These are phyloP conservation scores for Propithecus perrieri DNA, from an alignment of 2,797 vertebrate species.

Conservation along the genomic window DNA sequence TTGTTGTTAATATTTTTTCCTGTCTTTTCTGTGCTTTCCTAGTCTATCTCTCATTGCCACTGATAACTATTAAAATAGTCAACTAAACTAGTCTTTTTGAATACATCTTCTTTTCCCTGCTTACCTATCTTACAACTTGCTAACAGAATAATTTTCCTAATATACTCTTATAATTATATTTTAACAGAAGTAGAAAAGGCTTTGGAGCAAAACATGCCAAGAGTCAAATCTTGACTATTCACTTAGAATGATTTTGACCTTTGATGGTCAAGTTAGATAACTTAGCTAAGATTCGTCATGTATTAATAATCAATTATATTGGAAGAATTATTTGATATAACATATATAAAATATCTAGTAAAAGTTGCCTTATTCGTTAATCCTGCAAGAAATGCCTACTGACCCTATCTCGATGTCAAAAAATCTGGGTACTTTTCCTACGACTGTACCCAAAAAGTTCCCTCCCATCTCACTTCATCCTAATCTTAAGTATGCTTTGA, in stretches of 20 bases:
- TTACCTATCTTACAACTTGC: neutral
- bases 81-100: neutral
- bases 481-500: neutral
- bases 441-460: neutral
- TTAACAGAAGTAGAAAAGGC: neutral
- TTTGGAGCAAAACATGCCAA: neutral
- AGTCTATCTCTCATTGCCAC: neutral
- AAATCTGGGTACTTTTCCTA: neutral
- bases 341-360: neutral
- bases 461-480: neutral
- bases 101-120: neutral
- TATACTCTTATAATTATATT: neutral
- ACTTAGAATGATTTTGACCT: neutral
- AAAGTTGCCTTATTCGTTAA: neutral
- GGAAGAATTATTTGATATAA: neutral
- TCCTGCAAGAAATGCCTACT: neutral
- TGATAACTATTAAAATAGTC: neutral
- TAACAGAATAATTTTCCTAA: neutral
- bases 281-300: neutral
- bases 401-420: neutral
- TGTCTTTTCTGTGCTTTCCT: neutral
- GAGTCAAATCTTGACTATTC: neutral
- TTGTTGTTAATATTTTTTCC: neutral
- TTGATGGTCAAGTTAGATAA: neutral
- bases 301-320: neutral